Evolutionary conservation across 1,140 invertebrate genomes (phyloP), one percentile per base, ranked within the genome.

Genomic region (Oncopeltus fasciatus): DNA sequence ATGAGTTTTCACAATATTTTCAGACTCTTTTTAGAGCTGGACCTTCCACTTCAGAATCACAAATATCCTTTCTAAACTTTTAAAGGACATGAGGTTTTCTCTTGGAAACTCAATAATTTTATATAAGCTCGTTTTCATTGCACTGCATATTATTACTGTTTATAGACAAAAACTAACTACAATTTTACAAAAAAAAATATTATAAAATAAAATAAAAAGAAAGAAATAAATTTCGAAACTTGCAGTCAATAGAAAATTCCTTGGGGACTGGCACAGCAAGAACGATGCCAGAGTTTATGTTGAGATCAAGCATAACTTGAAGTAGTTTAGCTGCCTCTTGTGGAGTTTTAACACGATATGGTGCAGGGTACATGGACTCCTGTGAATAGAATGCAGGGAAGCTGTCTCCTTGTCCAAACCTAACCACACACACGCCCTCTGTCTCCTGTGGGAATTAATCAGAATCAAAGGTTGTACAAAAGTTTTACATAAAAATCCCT

Each of bases 321-420:
- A 95, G 76, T 21, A 95, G 71, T 51, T 73, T 63, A 2, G 92
- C 91, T 0, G 90, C 90, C 59, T 88, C 79, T n/a, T 65, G 26
- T 0, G 82, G 71, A 58, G 74, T 73, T 0, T 72, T 57, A 0
- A 91, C 77, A 69, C 78, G 79, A 68, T 87, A 84, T 0, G 90
- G 90, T 5, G 88, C 80, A 63, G 76, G 69, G 71, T 78, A 77
- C 21, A 85, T 82, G 68, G 86, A 87, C 65, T 81, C 74, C 31
- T 78, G 68, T 1, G 83, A 83, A 73, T 95, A 98, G 76, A 99
- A 99, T 43, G 92, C 90, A 9, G 95, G 95, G 72, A 93, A 92
- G 57, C 79, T 73, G 8, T 73, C 73, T 0, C 74, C 75, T 2
- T 78, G 65, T 1, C 86, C 86, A 65, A 84, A 85, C 0, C 87